Percentiles rank a stretch among this genome's conserved stretches.
These are phyloP conservation scores for Thunnus albacares DNA, from an alignment of 2,797 vertebrate genomes.

Conservation along the genomic window DNA sequence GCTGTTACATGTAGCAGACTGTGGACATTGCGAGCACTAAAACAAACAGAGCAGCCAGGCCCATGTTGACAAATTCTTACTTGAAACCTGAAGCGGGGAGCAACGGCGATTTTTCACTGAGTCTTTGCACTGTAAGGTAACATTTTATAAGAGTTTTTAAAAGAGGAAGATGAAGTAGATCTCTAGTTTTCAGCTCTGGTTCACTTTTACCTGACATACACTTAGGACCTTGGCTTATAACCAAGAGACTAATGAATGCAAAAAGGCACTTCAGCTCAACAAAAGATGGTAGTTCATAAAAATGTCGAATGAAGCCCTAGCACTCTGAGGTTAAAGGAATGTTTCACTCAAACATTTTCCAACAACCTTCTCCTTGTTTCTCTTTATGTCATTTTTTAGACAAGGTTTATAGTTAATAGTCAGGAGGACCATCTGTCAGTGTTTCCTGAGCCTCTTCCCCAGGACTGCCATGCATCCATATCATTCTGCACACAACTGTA, in stretches of 20 bases:
- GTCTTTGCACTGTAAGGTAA: background rate
- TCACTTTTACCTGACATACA: background rate
- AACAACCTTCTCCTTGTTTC: background rate
- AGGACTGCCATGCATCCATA: background rate
- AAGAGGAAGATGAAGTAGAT: background rate
- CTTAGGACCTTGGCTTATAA: background rate
- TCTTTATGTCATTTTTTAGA: background rate
- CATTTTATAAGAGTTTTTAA: no score
- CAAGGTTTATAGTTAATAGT: background rate
- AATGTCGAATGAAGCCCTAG: background rate
- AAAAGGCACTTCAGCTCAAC: background rate
- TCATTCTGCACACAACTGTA: background rate
- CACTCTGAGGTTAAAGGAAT: background rate
- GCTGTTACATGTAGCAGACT: conserved; percentile 38
- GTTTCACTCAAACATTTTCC: background rate
- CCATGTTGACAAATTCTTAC: conserved; percentile 30
- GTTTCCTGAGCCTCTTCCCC: conserved; percentile 1
- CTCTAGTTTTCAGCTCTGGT: background rate
- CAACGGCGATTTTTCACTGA: conserved; percentile 2
- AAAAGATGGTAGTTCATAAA: background rate
- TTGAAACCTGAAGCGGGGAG: conserved; percentile 18
- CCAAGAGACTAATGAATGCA: background rate
- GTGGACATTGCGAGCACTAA: conserved; percentile 24
- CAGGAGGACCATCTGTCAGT: conserved; percentile 5
- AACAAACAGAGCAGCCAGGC: conserved; percentile 39